phyloP scores from a whole-genome alignment of 2,113 vertebrate species.

The Aspiorhynchus laticeps region DNA sequence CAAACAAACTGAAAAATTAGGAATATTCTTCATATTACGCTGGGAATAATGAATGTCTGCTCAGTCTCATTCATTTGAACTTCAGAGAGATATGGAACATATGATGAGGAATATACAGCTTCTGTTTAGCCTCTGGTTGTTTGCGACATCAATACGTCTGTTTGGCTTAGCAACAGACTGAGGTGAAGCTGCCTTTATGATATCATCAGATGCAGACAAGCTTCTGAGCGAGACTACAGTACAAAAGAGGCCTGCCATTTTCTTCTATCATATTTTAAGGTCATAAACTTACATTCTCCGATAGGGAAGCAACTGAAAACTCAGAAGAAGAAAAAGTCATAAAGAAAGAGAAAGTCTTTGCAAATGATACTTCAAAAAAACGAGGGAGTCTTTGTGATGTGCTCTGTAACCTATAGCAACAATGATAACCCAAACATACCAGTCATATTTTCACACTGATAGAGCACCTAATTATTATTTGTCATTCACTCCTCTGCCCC shows the following conservation, averaged over 20 bases:
- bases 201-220: conserved; percentile 49
- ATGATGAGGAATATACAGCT: neutral
- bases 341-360: conserved; percentile 11
- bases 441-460: conserved; percentile 55
- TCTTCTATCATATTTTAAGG: conserved; percentile 31
- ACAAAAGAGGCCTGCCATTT: conserved; percentile 46
- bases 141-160: conserved; percentile 32
- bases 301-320: conserved; percentile 19
- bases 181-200: conserved; percentile 41
- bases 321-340: neutral
- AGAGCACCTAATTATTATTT: conserved; percentile 58
- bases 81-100: conserved; percentile 5
- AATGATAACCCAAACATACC: conserved; percentile 55
- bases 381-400: conserved; percentile 35
- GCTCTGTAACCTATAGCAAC: conserved; percentile 51
- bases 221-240: conserved; percentile 37
- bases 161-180: conserved; percentile 38
- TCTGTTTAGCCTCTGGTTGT: conserved; percentile 36
- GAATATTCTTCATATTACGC: neutral
- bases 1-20: neutral
- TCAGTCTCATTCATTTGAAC: neutral
- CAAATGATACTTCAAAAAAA: conserved; percentile 43
- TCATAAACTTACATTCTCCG: conserved; percentile 42
- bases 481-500: conserved; percentile 45
- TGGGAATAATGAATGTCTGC: neutral